Evolutionary conservation across 2,888 invertebrate genomes (phyloP).

Genomic region (Frankliniella fusca): DNA sequence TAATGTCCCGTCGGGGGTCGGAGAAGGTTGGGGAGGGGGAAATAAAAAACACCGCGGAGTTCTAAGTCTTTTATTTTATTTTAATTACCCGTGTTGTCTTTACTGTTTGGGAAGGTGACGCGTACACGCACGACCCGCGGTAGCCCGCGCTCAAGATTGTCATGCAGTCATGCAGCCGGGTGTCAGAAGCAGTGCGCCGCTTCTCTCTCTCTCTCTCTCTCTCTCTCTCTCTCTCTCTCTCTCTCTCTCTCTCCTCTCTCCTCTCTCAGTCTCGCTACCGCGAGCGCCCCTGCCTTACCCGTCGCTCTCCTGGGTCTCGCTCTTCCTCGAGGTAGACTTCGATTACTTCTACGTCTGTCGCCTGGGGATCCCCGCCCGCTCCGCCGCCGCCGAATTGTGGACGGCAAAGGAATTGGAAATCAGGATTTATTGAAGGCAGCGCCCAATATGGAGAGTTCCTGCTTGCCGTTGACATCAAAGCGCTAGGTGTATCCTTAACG

Average conservation of each 20-base stretch:
- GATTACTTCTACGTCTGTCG: conserved; percentile 41
- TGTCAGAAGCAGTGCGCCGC: not conserved
- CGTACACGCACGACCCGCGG: no score
- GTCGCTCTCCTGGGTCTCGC: not conserved
- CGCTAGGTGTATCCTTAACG: conserved; percentile 1
- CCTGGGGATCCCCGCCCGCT: not conserved
- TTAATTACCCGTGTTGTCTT: not conserved
- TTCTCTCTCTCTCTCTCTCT: not conserved
- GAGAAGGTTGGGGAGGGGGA: no score
- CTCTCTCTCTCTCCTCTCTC: not conserved
- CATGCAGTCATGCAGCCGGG: not conserved
- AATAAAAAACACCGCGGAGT: no score
- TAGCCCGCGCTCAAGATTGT: no score
- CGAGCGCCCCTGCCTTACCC: not conserved
- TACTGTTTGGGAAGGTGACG: no score
- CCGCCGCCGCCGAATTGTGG: conserved; percentile 19
- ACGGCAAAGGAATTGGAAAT: conserved; percentile 24
- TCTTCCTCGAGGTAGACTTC: conserved; percentile 42
- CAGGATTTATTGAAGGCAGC: conserved; percentile 19
- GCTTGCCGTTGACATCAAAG: conserved; percentile 19
- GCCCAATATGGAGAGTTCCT: conserved; percentile 26
- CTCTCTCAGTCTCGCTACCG: no score
- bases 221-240: not conserved
- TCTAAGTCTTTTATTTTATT: not conserved
- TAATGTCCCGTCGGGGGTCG: no score